Base-by-base conservation (phyloP, 2,113 vertebrate genomes). In the Charina bottae region DNA sequence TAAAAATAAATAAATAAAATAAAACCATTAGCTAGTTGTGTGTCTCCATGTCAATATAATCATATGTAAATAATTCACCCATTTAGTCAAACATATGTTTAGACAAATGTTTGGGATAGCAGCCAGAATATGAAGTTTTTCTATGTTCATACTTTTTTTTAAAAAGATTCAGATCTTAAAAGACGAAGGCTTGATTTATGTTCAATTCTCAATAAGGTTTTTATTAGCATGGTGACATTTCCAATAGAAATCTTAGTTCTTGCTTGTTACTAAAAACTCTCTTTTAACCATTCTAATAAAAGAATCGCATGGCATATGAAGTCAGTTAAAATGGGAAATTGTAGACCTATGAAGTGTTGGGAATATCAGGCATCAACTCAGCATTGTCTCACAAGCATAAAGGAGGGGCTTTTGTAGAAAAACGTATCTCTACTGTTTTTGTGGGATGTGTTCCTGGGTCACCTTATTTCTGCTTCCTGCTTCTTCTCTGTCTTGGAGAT, bases 311-410 rank as follows among this genome's bases (percentile, higher is more conserved):
- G 90, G 91, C 95, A 95, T 96, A 95, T 93, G 95, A 96, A 96
- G 93, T 94, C 95, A 97, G 95, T 96, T 96, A 97, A 95, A 93
- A 89, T 60, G 90, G 95, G 21, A 95, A 96, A 95, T 94, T 93
- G 93, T 93, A 96, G 88, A 94, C 92, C 92, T 96, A 89, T 93
- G 91, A n/a, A n/a, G n/a, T n/a, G n/a, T n/a, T n/a, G n/a, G n/a
- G n/a, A n/a, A n/a, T n/a, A n/a, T n/a, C n/a, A n/a, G n/a, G n/a
- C n/a, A n/a, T n/a, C n/a, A n/a, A n/a, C n/a, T n/a, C n/a, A n/a
- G n/a, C n/a, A n/a, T n/a, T n/a, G n/a, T n/a, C n/a, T n/a, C n/a
- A n/a, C n/a, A n/a, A n/a, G n/a, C n/a, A n/a, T n/a, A n/a, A n/a
- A n/a, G n/a, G n/a, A n/a, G n/a, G n/a, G n/a, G n/a, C n/a, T n/a